Conservation (phyloP, 2,113 vertebrate species). For the Rhinopithecus roxellana region DNA sequence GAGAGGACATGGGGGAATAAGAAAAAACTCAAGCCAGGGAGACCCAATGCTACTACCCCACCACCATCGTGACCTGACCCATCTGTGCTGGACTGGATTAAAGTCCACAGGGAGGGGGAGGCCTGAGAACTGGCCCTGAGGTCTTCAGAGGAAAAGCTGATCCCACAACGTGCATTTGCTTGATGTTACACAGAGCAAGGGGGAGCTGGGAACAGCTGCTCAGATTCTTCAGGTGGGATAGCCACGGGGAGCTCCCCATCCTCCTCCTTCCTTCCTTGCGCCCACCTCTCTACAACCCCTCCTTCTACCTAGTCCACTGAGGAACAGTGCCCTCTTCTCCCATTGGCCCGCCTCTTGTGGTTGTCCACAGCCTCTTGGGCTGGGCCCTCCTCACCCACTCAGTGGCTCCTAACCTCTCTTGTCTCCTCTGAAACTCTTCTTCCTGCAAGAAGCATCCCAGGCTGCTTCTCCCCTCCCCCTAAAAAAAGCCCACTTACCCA, state of each 20-base stretch:
- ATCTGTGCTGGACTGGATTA: conserved; percentile 3
- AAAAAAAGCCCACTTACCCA: not conserved
- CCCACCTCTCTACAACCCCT: not conserved
- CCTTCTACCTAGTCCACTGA: not conserved
- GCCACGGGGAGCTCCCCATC: not conserved
- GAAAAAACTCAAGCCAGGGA: conserved; percentile 24
- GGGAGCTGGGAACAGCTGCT: not conserved
- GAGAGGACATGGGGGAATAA: conserved; percentile 8
- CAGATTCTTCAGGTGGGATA: not conserved
- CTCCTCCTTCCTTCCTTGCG: not conserved
- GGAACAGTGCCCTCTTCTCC: not conserved
- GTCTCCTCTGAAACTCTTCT: not conserved
- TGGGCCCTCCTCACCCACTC: not conserved
- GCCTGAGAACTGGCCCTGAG: not conserved
- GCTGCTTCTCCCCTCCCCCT: not conserved
- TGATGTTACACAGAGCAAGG: not conserved
- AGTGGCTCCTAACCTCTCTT: not conserved
- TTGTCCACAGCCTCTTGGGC: not conserved
- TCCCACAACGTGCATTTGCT: not conserved
- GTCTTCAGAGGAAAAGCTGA: not conserved
- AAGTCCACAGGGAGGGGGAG: not conserved
- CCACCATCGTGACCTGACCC: not conserved
- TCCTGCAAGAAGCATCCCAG: not conserved
- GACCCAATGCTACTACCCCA: not conserved
- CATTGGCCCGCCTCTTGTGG: not conserved